Conservation (phyloP, 2,888 invertebrate genomes). For the Lacanobia wlatinum region DNA sequence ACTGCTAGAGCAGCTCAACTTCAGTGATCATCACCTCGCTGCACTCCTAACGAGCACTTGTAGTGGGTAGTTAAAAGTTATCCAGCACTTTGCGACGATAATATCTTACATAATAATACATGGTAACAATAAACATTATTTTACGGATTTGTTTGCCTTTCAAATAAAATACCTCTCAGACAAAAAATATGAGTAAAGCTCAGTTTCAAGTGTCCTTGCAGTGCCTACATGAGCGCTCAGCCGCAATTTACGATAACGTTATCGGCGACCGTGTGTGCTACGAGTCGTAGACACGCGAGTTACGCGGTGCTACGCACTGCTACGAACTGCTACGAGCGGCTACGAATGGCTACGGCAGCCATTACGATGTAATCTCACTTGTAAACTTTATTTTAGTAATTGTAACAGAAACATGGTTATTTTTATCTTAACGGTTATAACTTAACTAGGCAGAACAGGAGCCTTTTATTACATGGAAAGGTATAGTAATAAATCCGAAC, state of each 20-base stretch:
- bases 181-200: neutral
- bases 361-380: slow-evolving; percentile 32
- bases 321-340: slow-evolving; percentile 37
- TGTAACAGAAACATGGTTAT: slow-evolving; percentile 2
- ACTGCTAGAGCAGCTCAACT: neutral
- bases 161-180: neutral
- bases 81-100: neutral
- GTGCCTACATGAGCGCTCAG: neutral
- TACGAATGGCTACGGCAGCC: neutral
- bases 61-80: neutral
- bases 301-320: slow-evolving; percentile 40
- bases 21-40: neutral
- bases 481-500: neutral
- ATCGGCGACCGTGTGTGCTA: slow-evolving; percentile 34
- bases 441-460: slow-evolving; percentile 3
- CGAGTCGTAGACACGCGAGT: slow-evolving; percentile 45
- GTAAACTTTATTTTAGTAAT: slow-evolving; percentile 12
- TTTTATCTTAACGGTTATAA: slow-evolving; percentile 4
- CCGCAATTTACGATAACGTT: slow-evolving; percentile 8
- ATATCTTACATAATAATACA: neutral
- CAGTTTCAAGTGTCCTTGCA: slow-evolving; percentile 3
- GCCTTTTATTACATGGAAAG: neutral
- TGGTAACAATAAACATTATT: neutral
- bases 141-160: neutral
- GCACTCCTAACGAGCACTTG: no score